Conservation (phyloP, 37 sponge, comb jelly and placozoan genomes). For the Oscarella lobularis region DNA sequence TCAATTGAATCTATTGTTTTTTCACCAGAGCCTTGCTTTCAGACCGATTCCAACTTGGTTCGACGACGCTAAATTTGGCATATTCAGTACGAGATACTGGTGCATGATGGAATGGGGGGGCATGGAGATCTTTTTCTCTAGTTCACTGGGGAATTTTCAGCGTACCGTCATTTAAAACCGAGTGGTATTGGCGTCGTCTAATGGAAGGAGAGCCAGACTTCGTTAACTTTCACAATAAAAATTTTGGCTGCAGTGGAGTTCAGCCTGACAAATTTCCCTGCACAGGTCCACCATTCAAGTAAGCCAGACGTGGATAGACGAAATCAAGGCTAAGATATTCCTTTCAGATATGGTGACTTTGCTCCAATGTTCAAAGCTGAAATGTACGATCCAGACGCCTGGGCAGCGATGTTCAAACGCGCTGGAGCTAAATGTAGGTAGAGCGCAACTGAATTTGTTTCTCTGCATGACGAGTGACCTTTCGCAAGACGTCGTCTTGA, state of each 20-base stretch:
- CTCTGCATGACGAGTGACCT: not conserved
- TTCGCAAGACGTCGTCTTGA: slow-evolving; percentile 53
- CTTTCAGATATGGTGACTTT: slow-evolving; percentile 50
- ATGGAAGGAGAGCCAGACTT: slow-evolving; percentile 20
- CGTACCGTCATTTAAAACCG: slow-evolving; percentile 40
- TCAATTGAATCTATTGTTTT: not conserved
- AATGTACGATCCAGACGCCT: slow-evolving; percentile 52
- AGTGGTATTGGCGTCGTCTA: slow-evolving; percentile 62
- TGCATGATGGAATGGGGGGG: too few species aligned
- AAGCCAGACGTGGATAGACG: not conserved
- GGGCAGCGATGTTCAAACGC: slow-evolving; percentile 55
- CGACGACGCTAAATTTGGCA: slow-evolving; percentile 69
- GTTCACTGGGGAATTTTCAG: slow-evolving; percentile 57
- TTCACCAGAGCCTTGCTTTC: slow-evolving; percentile 29
- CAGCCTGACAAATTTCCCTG: slow-evolving; percentile 45
- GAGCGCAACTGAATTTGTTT: not conserved
- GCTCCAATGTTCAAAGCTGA: slow-evolving; percentile 78
- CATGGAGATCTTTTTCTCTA: too few species aligned
- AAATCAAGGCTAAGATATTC: not conserved
- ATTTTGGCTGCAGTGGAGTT: slow-evolving; percentile 60
- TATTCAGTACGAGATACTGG: slow-evolving; percentile 24
- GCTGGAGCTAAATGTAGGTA: slow-evolving; percentile 73
- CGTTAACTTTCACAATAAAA: slow-evolving; percentile 53
- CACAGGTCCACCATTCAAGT: slow-evolving; percentile 30
- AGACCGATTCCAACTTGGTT: slow-evolving; percentile 55